Evolutionary conservation across 2,113 vertebrate species (phyloP).

Genomic region (Rhynchopsitta pachyrhyncha): DNA sequence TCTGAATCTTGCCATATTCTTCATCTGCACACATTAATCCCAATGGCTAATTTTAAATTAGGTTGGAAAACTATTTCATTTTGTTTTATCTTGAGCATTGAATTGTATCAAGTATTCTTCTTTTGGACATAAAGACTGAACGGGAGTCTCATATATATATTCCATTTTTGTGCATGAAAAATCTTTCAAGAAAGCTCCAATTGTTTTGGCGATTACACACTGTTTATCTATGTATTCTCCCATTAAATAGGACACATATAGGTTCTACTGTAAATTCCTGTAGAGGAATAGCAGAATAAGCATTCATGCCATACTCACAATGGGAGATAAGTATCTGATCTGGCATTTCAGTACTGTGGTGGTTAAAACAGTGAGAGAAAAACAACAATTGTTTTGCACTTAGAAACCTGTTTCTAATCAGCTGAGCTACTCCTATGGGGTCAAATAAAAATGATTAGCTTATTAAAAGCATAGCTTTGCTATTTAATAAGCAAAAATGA

Average conservation of each 20-base stretch:
- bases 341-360: conserved; percentile 69
- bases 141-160: background rate
- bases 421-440: conserved; percentile 79
- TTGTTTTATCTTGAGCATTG: background rate
- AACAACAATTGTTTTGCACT: conserved; percentile 76
- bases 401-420: conserved; percentile 82
- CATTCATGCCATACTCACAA: background rate
- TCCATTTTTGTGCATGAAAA: background rate
- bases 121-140: background rate
- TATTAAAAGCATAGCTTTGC: conserved; percentile 84
- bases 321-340: conserved; percentile 31
- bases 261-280: conserved; percentile 1
- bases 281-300: conserved; percentile 27
- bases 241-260: background rate
- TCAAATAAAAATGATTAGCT: conserved; percentile 85
- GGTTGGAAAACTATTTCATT: background rate
- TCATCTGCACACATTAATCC: background rate
- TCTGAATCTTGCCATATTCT: background rate
- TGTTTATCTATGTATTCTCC: background rate
- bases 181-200: background rate
- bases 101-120: background rate
- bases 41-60: background rate
- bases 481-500: conserved; percentile 86
- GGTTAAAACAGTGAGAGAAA: conserved; percentile 74
- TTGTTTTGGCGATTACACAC: background rate